These are phyloP conservation scores for Drosophila ohnishii DNA, from an alignment of 1,140 invertebrate genomes.

Conservation along the genomic window DNA sequence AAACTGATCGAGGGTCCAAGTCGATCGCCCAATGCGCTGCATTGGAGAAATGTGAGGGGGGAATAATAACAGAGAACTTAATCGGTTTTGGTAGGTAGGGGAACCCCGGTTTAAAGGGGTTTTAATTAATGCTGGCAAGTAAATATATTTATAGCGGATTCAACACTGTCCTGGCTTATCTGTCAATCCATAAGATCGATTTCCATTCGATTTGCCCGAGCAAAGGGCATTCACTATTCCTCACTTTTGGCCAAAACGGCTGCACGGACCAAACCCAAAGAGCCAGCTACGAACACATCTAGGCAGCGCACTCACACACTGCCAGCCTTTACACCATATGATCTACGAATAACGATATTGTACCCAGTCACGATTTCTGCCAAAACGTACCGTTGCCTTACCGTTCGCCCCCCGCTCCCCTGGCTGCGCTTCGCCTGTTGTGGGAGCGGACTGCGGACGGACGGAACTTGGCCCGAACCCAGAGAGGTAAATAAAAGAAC, in stretches of 20 bases:
- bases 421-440: constrained; percentile 25
- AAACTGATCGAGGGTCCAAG: constrained; percentile 33
- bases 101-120: background rate
- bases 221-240: constrained; percentile 45
- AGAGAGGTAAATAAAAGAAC: constrained; percentile 48
- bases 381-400: constrained; percentile 81
- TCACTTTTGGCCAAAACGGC: background rate
- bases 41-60: background rate
- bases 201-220: background rate
- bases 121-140: background rate
- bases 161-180: background rate
- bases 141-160: background rate
- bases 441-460: constrained; percentile 20
- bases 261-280: constrained; percentile 44
- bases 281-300: constrained; percentile 53
- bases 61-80: background rate
- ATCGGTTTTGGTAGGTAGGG: too few species aligned
- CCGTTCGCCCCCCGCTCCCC: constrained; percentile 14
- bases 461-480: constrained; percentile 32
- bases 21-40: constrained; percentile 59
- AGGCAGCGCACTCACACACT: constrained; percentile 48
- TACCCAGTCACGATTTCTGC: constrained; percentile 80
- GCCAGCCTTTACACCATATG: constrained; percentile 78
- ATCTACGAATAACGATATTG: constrained; percentile 83
- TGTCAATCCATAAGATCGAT: background rate